These are phyloP conservation scores for Metopia argyrocephala DNA, from an alignment of 2,888 invertebrate genomes.

Conservation along the genomic window DNA sequence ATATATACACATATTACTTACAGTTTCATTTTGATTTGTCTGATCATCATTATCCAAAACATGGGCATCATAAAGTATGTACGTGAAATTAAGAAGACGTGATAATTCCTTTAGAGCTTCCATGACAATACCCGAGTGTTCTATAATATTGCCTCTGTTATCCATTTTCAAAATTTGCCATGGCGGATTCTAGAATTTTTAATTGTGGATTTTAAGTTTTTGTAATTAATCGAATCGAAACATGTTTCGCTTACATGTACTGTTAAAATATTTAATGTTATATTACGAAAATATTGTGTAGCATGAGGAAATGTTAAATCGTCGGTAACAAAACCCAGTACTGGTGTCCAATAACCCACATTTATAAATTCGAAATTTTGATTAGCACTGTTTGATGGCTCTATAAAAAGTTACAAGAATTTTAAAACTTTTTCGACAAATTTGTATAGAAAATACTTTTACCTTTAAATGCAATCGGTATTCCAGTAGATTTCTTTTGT, in stretches of 20 bases:
- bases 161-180: constrained; percentile 87
- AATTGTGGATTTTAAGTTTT: neutral
- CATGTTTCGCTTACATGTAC: constrained; percentile 83
- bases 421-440: too few relatives aligned
- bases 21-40: constrained; percentile 70
- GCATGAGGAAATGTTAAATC: constrained; percentile 90
- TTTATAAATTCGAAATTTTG: constrained; percentile 76
- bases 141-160: constrained; percentile 78
- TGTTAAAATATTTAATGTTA: constrained; percentile 85
- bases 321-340: constrained; percentile 83
- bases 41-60: constrained; percentile 50
- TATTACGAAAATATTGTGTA: constrained; percentile 87
- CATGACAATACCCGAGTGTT: constrained; percentile 86
- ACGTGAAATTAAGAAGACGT: constrained; percentile 88
- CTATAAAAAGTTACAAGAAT: constrained; percentile 26
- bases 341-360: constrained; percentile 87
- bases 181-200: constrained; percentile 86
- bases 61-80: constrained; percentile 71
- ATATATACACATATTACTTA: constrained; percentile 57
- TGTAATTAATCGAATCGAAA: neutral
- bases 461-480: too few relatives aligned
- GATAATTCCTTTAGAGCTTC: constrained; percentile 89
- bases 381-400: constrained; percentile 66
- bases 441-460: neutral
- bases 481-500: neutral